These are phyloP conservation scores for Dendrocincla fuliginosa DNA, from an alignment of 2,797 vertebrate genomes.

Conservation along the genomic window DNA sequence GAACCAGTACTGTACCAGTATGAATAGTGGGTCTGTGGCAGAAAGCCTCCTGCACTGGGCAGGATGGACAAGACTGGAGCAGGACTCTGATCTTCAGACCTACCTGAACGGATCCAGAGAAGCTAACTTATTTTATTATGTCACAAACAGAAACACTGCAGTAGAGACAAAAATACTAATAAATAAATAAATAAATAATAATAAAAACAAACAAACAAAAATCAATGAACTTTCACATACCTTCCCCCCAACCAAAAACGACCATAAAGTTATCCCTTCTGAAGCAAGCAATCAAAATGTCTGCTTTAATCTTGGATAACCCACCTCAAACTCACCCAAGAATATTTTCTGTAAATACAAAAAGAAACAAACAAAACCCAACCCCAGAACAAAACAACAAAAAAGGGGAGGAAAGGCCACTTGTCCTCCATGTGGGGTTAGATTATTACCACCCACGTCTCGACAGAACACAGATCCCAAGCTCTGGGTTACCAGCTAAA, in stretches of 20 bases:
- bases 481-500: conserved; percentile 10
- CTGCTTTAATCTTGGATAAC: neutral
- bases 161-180: neutral
- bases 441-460: neutral
- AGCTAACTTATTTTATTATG: neutral
- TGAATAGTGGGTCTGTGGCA: neutral
- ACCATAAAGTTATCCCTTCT: neutral
- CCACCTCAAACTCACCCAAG: neutral
- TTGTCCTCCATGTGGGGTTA: neutral
- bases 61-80: neutral
- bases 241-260: neutral
- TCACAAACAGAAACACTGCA: neutral
- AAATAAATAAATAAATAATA: neutral
- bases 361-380: neutral
- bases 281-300: neutral
- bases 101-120: neutral
- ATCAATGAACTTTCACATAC: neutral
- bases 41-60: neutral
- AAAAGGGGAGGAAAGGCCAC: neutral
- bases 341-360: neutral
- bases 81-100: neutral
- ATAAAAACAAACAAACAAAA: too few species aligned
- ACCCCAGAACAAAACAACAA: neutral
- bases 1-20: neutral
- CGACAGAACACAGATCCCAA: fast-evolving